Conservation (phyloP, 2,797 vertebrate genomes). For the Coluber constrictor region DNA sequence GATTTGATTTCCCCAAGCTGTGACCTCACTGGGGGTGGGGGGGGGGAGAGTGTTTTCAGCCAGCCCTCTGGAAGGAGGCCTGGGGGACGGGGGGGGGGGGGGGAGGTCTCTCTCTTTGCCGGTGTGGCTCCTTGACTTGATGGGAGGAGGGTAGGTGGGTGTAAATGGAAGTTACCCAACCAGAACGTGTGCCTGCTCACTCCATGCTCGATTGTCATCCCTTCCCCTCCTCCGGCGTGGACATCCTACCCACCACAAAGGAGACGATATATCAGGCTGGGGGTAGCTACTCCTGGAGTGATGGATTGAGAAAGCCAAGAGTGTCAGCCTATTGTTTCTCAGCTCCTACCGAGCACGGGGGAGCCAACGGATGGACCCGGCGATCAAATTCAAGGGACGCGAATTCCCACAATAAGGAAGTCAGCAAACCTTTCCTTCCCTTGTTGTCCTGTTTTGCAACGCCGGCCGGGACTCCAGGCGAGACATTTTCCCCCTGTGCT, state of each 20-base stretch:
- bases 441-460: not conserved
- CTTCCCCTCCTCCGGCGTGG: slow-evolving; percentile 59
- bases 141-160: slow-evolving; percentile 56
- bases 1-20: slow-evolving; percentile 54
- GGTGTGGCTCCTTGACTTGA: slow-evolving; percentile 59
- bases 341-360: not conserved
- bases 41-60: slow-evolving; percentile 8
- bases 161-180: slow-evolving; percentile 61
- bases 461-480: not conserved
- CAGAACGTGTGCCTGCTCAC: slow-evolving; percentile 57
- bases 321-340: slow-evolving; percentile 1
- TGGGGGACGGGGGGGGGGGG: slow-evolving; percentile 8
- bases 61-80: slow-evolving; percentile 65
- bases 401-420: not conserved
- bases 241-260: slow-evolving; percentile 67
- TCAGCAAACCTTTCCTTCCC: not conserved
- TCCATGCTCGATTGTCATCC: slow-evolving; percentile 25
- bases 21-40: slow-evolving; percentile 62
- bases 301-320: slow-evolving; percentile 34
- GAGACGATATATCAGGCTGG: slow-evolving; percentile 70
- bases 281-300: slow-evolving; percentile 13
- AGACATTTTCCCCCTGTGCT: not conserved
- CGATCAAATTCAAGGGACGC: not conserved
- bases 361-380: not conserved
- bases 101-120: slow-evolving; percentile 41